These are phyloP conservation scores for Cladorhizidae sp. DNA, from an alignment of 37 sponge, comb jelly and placozoan species.

Conservation along the genomic window DNA sequence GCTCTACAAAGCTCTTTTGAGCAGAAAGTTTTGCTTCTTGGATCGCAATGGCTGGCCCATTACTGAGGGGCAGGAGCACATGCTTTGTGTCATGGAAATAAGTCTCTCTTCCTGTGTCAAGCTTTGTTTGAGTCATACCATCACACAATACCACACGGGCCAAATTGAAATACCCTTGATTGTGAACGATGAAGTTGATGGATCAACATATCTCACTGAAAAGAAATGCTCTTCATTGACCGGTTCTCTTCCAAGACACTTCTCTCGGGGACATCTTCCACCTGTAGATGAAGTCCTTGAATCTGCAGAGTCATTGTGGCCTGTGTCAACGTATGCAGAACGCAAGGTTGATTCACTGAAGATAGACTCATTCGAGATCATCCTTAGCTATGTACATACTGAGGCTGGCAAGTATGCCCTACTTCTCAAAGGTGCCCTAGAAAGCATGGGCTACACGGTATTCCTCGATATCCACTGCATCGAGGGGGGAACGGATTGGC, in stretches of 20 bases:
- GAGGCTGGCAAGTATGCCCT: conserved; percentile 61
- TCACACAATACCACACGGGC: neutral
- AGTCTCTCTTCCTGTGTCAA: neutral
- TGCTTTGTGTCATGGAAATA: conserved; percentile 39
- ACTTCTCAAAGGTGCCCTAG: conserved; percentile 50
- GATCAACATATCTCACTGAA: too few relatives aligned
- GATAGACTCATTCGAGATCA: conserved; percentile 33
- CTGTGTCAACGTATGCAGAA: neutral
- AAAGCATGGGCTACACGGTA: conserved; percentile 56
- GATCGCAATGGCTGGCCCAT: conserved; percentile 87
- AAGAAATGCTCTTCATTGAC: too few relatives aligned
- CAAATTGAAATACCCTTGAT: too few relatives aligned
- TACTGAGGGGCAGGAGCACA: conserved; percentile 40
- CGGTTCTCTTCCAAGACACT: too few relatives aligned
- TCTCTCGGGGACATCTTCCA: neutral
- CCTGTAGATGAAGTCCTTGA: neutral
- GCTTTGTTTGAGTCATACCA: conserved; percentile 3
- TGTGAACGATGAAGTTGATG: too few relatives aligned
- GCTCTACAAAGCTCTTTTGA: conserved; percentile 10
- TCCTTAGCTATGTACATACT: conserved; percentile 82
- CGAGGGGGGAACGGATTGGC: conserved; percentile 75
- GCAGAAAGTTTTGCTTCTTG: conserved; percentile 26
- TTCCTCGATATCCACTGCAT: conserved; percentile 78
- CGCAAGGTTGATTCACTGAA: neutral
- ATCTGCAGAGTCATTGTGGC: neutral